Evolutionary conservation across 2,888 invertebrate genomes (phyloP), one percentile per base, ranked within the genome.

Genomic region (Exephanes ischioxanthus): DNA sequence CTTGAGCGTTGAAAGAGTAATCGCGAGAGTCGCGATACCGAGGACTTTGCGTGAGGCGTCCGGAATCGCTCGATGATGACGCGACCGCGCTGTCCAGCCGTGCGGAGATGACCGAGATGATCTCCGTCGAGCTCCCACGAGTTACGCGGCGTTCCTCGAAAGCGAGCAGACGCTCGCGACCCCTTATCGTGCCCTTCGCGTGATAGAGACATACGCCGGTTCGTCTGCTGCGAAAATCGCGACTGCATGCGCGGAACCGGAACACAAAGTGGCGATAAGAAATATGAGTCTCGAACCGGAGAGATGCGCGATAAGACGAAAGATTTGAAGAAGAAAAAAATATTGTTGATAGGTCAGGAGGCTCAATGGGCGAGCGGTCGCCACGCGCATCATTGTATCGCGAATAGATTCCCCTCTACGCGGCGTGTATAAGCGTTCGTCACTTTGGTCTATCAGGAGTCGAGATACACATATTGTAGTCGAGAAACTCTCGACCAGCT

Each of bases 381-480:
- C 45, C 53, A 11, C 6, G 45, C 1, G 51, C 67, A 67, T 66
- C 66, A 55, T 80, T 80, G 66, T 73, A 80, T 80, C 66, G 66
- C 72, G 30, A 80, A 45, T 80, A 55, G 72, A 80, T 80, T 67
- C 51, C 53, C 41, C 9, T 51, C 26, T 80, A 80, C 45, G 72
- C 80, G 80, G 80, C 37, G 67, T 66, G 66, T 67, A 80, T 80
- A 73, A 80, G 37, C 33, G 53, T 33, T 61, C 30, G 26, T 53
- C 51, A 55, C 66, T 53, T 58, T 70, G 48, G 45, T 61, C 30
- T 70, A 61, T 70, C 70, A 70, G 78, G 78, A 70, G 78, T 48
- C 76, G 16, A 61, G 41, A 79, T 37, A 71, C 45, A 2, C 19
- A 77, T 37, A 67, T 63, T 41, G 41, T 37, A 58, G 61, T 33